Base-by-base conservation (phyloP, 2,113 vertebrate genomes). In the Apistogramma diplotaenia region DNA sequence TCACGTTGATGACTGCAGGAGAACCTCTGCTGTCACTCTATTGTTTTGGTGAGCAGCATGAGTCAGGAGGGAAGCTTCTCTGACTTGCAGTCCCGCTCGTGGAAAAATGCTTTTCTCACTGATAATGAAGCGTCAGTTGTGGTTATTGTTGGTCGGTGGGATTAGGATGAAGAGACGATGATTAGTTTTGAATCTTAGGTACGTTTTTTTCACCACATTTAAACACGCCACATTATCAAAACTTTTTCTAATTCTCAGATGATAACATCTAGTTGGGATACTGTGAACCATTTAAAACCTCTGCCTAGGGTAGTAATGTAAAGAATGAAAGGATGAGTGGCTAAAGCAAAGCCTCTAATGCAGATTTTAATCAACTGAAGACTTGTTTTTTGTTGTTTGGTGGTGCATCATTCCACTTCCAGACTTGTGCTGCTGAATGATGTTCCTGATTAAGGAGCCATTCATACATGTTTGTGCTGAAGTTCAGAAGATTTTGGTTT, bases 321-420 rank as follows among this genome's bases (percentile, higher is more conserved):
- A 43, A 9, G 40, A 65, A 3, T 18, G 23, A 59, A 43, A 65
- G 59, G 59, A 7, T 61, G 31, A 61, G 19, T 1, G 11, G 21
- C n/a, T 16, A 5, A 33, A 40, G 60, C 33, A 62, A 15, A 46
- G 37, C 37, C 5, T 65, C 27, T 67, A 19, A 67, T 3, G 2
- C 62, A 46, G 35, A 11, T 46, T 40, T 67, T 67, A 67, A n/a
- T 62, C n/a, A 60, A 7, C 23, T 40, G 15, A 46, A 46, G 16
- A 16, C 37, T 12, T 6, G 4, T 25, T 4, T 12, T 55, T 10
- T 57, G 7, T 33, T 33, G 2, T 8, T 35, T 15, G 6, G 55
- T 25, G 29, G 29, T 23, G 12, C 25, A 16, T 3, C 0, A 5
- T 9, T 54, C 49, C 1, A 0, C 27, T 16, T 16, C 15, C 70